Percentiles rank a stretch among this genome's conserved stretches.
Evolutionary conservation across 2,888 invertebrate species (phyloP).

Genomic region (Frankliniella fusca): DNA sequence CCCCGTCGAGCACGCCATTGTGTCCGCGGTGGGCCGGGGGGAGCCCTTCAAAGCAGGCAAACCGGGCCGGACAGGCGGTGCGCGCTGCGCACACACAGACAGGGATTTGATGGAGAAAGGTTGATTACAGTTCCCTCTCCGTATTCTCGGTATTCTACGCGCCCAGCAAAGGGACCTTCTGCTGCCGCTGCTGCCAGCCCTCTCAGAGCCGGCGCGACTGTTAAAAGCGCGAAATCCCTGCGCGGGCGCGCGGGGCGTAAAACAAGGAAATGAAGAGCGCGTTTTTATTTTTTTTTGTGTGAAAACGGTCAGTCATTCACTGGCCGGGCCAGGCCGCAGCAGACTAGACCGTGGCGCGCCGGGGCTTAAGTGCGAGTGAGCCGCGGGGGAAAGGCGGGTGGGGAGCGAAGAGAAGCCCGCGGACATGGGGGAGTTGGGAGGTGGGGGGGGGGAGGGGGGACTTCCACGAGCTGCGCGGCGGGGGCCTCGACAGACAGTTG

Average conservation of each 20-base stretch:
- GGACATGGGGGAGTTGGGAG: too few relatives aligned
- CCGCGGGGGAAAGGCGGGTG: not conserved
- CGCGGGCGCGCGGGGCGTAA: not conserved
- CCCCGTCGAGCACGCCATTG: too few relatives aligned
- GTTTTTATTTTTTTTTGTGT: too few relatives aligned
- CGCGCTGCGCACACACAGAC: not conserved
- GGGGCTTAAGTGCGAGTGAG: not conserved
- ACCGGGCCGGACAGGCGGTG: not conserved
- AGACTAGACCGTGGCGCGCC: too few relatives aligned
- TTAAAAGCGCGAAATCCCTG: not conserved
- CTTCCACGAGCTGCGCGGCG: too few relatives aligned
- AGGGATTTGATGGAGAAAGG: slow-evolving; percentile 4
- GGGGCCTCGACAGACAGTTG: too few relatives aligned
- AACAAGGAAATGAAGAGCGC: not conserved
- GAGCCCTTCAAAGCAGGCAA: not conserved
- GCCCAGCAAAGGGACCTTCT: too few relatives aligned
- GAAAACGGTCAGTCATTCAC: too few relatives aligned
- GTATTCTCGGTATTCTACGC: not conserved
- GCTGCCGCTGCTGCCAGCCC: not conserved
- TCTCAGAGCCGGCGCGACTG: not conserved
- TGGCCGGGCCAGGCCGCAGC: too few relatives aligned
- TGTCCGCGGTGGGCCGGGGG: too few relatives aligned
- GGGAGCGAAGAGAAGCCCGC: not conserved
- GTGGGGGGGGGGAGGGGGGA: too few relatives aligned
- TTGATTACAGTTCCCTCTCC: not conserved